phyloP scores from a whole-genome alignment of 1,140 invertebrate species.

The Ips typographus region DNA sequence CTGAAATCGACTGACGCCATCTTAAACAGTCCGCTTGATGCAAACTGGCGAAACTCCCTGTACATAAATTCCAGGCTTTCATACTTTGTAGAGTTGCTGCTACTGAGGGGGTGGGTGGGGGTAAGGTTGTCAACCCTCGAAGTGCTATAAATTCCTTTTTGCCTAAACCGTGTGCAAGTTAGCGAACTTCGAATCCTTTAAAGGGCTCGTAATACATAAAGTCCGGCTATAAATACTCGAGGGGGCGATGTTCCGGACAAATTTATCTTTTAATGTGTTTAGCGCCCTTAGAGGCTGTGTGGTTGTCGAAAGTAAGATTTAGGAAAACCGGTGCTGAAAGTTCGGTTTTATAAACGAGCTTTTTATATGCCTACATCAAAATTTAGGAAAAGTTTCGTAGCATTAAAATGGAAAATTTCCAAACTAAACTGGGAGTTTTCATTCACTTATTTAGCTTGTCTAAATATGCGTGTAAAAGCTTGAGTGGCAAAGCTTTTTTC shows the following conservation, averaged over 20 bases:
- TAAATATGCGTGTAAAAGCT: neutral
- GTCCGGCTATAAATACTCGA: slow-evolving; percentile 35
- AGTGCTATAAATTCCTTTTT: slow-evolving; percentile 38
- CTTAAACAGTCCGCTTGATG: slow-evolving; percentile 24
- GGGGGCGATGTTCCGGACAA: slow-evolving; percentile 29
- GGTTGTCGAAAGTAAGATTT: no score
- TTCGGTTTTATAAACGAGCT: no score
- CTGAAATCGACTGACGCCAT: neutral
- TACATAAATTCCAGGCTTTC: slow-evolving; percentile 30
- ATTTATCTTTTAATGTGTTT: slow-evolving; percentile 24
- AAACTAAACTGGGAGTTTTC: no score
- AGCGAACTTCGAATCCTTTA: slow-evolving; percentile 33
- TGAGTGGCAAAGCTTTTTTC: neutral
- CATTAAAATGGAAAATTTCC: no score
- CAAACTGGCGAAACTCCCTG: slow-evolving; percentile 23
- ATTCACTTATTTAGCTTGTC: neutral
- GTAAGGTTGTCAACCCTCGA: slow-evolving; percentile 21
- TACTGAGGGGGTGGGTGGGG: no score
- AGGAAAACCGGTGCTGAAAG: no score
- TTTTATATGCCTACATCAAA: no score
- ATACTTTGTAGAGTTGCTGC: slow-evolving; percentile 21
- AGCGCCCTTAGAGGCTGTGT: neutral
- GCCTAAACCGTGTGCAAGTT: slow-evolving; percentile 34
- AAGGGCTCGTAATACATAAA: slow-evolving; percentile 35
- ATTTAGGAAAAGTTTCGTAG: no score